Conservation (phyloP, 2,797 vertebrate species). For the Nothura maculosa region DNA sequence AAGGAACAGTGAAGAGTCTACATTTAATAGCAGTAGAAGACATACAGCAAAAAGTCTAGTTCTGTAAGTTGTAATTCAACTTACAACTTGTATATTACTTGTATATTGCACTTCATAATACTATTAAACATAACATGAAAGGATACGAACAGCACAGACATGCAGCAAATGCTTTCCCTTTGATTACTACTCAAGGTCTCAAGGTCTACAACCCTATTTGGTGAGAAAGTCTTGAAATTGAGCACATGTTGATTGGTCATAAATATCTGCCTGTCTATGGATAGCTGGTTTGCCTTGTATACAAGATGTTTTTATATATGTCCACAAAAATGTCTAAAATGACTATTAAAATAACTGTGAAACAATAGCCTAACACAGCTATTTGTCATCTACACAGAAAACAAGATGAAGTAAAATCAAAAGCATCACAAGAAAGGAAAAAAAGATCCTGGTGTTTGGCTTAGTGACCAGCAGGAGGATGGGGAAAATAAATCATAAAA, state of each 20-base stretch:
- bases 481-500: neutral
- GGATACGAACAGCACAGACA: neutral
- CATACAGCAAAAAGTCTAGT: neutral
- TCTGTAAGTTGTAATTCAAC: no score
- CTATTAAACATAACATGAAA: conserved; percentile 18
- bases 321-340: neutral
- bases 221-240: conserved; percentile 32
- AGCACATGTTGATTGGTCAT: conserved; percentile 40
- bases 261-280: conserved; percentile 45
- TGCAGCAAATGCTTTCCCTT: conserved; percentile 16
- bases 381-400: neutral
- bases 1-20: neutral
- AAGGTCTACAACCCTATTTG: conserved; percentile 9
- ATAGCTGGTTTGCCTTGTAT: neutral
- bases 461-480: neutral
- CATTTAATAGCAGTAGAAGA: neutral
- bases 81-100: no score
- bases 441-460: neutral
- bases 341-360: neutral
- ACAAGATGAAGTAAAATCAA: neutral
- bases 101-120: conserved; percentile 1
- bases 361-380: neutral
- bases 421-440: neutral
- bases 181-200: no score
- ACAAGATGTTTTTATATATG: conserved; percentile 24